A percentile compares a stretch with the other conserved stretches of the same genome.
phyloP scores from a whole-genome alignment of 1,140 invertebrate genomes.

The Penaeus chinensis region DNA sequence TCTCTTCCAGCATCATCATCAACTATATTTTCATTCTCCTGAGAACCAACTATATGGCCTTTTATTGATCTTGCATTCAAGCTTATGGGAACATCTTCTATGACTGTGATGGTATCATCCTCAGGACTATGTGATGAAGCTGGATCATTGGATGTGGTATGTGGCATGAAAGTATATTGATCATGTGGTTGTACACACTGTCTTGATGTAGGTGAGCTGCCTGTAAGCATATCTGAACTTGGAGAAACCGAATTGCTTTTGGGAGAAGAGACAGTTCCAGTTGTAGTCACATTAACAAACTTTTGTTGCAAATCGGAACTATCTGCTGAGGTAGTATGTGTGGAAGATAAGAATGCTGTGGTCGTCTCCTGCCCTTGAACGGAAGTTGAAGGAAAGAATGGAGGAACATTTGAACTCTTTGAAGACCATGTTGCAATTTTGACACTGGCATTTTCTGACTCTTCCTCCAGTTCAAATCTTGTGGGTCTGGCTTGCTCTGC shows the following conservation, averaged over 20 bases:
- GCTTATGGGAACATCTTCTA: neutral
- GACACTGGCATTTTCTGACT: constrained; percentile 31
- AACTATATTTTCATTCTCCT: constrained; percentile 13
- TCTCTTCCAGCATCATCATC: constrained; percentile 28
- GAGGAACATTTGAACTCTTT: constrained; percentile 17
- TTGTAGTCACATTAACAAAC: neutral
- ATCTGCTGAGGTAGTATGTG: neutral
- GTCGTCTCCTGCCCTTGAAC: too few species aligned
- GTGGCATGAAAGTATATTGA: too few species aligned
- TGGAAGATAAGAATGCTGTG: neutral
- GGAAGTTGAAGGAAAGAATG: constrained; percentile 6
- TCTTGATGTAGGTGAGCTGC: too few species aligned
- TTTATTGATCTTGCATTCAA: neutral
- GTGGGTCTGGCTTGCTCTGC: constrained; percentile 54
- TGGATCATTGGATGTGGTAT: too few species aligned
- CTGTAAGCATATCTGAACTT: too few species aligned
- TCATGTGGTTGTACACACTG: too few species aligned
- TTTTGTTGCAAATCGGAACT: neutral
- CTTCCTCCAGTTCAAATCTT: constrained; percentile 56
- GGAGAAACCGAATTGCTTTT: neutral
- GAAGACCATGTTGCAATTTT: constrained; percentile 31
- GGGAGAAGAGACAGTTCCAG: neutral
- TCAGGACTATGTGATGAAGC: too few species aligned
- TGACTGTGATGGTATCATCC: neutral
- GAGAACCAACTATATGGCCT: neutral